Conservation (phyloP, 2,888 invertebrate genomes). For the Drosophila subquinaria region DNA sequence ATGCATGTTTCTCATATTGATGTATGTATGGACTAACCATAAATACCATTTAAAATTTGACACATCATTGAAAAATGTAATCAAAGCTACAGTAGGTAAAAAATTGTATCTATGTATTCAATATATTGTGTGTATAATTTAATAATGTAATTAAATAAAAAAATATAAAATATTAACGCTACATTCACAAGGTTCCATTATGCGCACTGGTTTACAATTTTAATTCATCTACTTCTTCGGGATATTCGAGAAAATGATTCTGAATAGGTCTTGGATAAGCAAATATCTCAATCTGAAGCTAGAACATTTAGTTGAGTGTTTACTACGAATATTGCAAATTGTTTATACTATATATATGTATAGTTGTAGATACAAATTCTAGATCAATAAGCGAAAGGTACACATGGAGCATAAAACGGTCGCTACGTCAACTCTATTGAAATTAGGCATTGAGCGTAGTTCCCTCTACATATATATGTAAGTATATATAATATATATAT, state of each 20-base stretch:
- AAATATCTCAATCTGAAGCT: slow-evolving; percentile 40
- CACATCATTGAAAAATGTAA: slow-evolving; percentile 81
- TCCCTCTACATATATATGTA: slow-evolving; percentile 39
- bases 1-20: slow-evolving; percentile 14
- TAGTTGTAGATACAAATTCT: slow-evolving; percentile 58
- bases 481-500: slow-evolving; percentile 32
- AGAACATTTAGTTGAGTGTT: slow-evolving; percentile 54
- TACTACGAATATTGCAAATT: slow-evolving; percentile 63
- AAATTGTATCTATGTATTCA: slow-evolving; percentile 73
- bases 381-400: slow-evolving; percentile 81
- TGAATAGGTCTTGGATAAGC: slow-evolving; percentile 23
- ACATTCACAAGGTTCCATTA: slow-evolving; percentile 72
- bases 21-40: slow-evolving; percentile 53
- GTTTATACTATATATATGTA: slow-evolving; percentile 35
- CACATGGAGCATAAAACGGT: slow-evolving; percentile 81
- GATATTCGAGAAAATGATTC: slow-evolving; percentile 5
- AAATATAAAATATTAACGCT: slow-evolving; percentile 58
- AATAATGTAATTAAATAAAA: slow-evolving; percentile 52
- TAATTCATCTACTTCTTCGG: slow-evolving; percentile 1
- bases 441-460: slow-evolving; percentile 41
- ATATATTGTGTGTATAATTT: slow-evolving; percentile 48
- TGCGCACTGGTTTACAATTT: slow-evolving; percentile 68
- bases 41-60: slow-evolving; percentile 79
- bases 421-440: slow-evolving; percentile 38
- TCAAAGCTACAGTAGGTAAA: slow-evolving; percentile 81